A percentile compares a stretch with the other conserved stretches of the same genome.
Conservation (phyloP, 2,888 invertebrate species). For the Apamea sordens region DNA sequence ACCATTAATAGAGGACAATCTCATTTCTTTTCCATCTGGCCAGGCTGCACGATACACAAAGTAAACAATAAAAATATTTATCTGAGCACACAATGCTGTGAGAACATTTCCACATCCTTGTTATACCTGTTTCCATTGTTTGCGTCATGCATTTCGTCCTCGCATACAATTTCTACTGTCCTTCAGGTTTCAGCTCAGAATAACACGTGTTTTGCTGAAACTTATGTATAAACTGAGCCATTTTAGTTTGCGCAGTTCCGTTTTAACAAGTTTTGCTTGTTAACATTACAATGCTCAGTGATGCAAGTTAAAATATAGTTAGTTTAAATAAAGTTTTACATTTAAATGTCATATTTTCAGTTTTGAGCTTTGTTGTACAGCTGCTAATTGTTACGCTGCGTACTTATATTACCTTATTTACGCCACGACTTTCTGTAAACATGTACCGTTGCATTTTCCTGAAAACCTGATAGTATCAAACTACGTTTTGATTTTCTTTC, state of each 20-base stretch:
- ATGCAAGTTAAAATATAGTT: constrained; percentile 19
- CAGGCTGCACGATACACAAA: constrained; percentile 28
- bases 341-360: constrained; percentile 21
- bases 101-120: constrained; percentile 68
- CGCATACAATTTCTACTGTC: constrained; percentile 64
- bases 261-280: constrained; percentile 55
- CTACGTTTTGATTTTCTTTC: background rate
- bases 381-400: background rate
- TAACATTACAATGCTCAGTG: constrained; percentile 42
- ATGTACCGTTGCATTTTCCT: background rate
- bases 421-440: background rate
- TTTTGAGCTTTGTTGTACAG: constrained; percentile 9
- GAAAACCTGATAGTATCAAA: background rate
- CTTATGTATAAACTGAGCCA: constrained; percentile 49
- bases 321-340: constrained; percentile 28
- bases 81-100: constrained; percentile 59
- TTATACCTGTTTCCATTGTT: constrained; percentile 64
- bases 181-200: constrained; percentile 57
- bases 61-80: constrained; percentile 63
- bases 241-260: constrained; percentile 60
- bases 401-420: background rate
- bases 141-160: constrained; percentile 64
- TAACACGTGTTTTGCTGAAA: constrained; percentile 56
- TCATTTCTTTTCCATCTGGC: constrained; percentile 42
- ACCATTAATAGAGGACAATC: constrained; percentile 19